Evolutionary conservation across 1,140 invertebrate species (phyloP).

Genomic region (Heliconius himera): DNA sequence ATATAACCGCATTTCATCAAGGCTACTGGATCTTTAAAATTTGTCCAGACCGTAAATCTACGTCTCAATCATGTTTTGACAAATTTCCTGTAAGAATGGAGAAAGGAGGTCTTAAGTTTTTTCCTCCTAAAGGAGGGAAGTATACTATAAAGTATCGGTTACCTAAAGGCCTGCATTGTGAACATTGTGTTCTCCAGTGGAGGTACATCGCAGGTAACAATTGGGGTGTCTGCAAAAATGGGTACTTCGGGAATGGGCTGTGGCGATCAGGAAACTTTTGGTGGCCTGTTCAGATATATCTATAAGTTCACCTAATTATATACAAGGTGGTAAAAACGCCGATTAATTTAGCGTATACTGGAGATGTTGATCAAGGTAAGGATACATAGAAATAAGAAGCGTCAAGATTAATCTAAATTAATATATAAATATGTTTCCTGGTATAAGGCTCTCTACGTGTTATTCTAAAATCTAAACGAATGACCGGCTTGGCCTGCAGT

Average conservation of each 20-base stretch:
- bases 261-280: slow-evolving; percentile 92
- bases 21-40: slow-evolving; percentile 94
- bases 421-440: too few relatives aligned
- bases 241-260: slow-evolving; percentile 87
- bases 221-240: slow-evolving; percentile 88
- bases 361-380: slow-evolving; percentile 26
- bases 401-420: too few relatives aligned
- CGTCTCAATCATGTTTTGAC: slow-evolving; percentile 90
- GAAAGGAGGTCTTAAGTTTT: slow-evolving; percentile 83
- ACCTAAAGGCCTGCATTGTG: slow-evolving; percentile 85
- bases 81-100: slow-evolving; percentile 84
- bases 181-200: slow-evolving; percentile 92
- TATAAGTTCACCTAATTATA: slow-evolving; percentile 72
- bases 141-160: slow-evolving; percentile 87
- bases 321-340: slow-evolving; percentile 22
- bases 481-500: too few relatives aligned
- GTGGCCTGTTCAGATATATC: slow-evolving; percentile 91
- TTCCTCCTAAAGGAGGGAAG: slow-evolving; percentile 87
- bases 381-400: not conserved
- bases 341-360: slow-evolving; percentile 19
- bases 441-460: too few relatives aligned
- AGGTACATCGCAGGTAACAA: slow-evolving; percentile 90
- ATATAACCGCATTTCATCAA: slow-evolving; percentile 89
- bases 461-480: too few relatives aligned
- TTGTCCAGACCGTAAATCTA: slow-evolving; percentile 83